Evolutionary conservation across 2,888 invertebrate genomes (phyloP).

Genomic region (Tetheella fluctuosa): DNA sequence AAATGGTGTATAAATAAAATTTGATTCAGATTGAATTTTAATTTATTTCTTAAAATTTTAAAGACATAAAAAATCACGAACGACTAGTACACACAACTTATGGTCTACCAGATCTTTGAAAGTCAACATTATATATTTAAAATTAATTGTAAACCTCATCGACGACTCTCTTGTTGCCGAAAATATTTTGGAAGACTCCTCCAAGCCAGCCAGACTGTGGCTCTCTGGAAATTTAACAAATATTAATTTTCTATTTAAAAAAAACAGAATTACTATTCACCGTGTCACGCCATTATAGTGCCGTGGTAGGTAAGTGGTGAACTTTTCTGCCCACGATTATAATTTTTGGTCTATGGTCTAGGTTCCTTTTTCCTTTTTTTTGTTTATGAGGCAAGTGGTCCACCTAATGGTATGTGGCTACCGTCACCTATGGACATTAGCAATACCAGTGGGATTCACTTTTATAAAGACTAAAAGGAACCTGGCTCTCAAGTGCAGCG

Average conservation of each 20-base stretch:
- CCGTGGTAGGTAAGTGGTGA: too few species aligned
- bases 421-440: too few species aligned
- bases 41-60: not conserved
- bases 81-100: conserved; percentile 11
- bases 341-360: too few species aligned
- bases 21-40: not conserved
- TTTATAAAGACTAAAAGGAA: too few species aligned
- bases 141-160: not conserved
- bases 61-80: conserved; percentile 1
- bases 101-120: conserved; percentile 7
- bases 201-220: conserved; percentile 70
- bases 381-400: too few species aligned
- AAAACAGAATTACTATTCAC: too few species aligned
- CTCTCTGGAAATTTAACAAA: conserved; percentile 57
- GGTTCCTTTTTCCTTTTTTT: too few species aligned
- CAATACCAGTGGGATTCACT: too few species aligned
- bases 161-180: conserved; percentile 23
- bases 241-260: not conserved
- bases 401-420: too few species aligned
- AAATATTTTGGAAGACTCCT: conserved; percentile 51
- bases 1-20: not conserved
- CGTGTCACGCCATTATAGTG: too few species aligned
- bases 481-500: too few species aligned
- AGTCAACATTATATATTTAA: not conserved
- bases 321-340: too few species aligned